These are phyloP conservation scores for Hetaerina americana DNA, from an alignment of 1,140 invertebrate species.

Conservation along the genomic window DNA sequence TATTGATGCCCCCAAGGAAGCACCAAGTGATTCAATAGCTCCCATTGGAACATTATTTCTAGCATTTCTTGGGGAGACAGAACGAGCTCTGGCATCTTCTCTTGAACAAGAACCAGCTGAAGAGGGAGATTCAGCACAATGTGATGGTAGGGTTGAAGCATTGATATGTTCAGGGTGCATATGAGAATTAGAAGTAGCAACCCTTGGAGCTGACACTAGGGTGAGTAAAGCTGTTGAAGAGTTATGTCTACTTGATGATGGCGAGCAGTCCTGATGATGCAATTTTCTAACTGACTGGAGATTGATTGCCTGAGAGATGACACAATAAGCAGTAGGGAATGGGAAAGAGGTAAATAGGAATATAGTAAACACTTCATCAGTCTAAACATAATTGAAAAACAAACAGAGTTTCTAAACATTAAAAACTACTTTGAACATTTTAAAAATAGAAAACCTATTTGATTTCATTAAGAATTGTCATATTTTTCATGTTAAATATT, in stretches of 20 bases:
- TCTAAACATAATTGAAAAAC: slow-evolving; percentile 7
- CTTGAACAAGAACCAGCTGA: not conserved
- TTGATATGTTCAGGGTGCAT: not conserved
- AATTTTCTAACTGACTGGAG: not conserved
- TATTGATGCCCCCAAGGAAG: not conserved
- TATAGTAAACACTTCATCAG: not conserved
- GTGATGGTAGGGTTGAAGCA: not conserved
- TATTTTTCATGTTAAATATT: slow-evolving; percentile 30
- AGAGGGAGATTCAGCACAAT: not conserved
- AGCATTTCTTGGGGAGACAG: not conserved
- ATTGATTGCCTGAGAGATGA: not conserved
- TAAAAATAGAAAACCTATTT: not conserved
- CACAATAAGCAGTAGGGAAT: not conserved
- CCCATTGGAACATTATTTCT: not conserved
- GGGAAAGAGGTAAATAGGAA: not conserved
- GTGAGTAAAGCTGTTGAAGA: not conserved
- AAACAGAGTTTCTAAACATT: not conserved
- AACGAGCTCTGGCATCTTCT: not conserved
- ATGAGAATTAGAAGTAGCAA: not conserved
- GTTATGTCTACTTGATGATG: not conserved
- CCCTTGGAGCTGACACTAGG: not conserved
- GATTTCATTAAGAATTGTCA: not conserved
- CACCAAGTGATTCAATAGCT: not conserved
- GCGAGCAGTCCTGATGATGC: not conserved
- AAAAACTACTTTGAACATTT: not conserved